Conservation (phyloP, 2,113 vertebrate genomes). For the Hemiprocne comata region DNA sequence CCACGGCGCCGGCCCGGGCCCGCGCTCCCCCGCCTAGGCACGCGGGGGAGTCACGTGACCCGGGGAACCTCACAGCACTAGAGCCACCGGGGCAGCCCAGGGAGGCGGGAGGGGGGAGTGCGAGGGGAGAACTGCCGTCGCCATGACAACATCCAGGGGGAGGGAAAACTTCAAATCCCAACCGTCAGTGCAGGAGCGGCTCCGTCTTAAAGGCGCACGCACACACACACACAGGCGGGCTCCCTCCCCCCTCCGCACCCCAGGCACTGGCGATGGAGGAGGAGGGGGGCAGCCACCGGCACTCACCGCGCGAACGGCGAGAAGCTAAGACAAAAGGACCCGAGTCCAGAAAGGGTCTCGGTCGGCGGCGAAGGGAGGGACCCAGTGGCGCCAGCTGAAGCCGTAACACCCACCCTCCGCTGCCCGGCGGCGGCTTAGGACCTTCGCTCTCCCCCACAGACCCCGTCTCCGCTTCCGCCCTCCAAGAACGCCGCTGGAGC, state of each 20-base stretch:
- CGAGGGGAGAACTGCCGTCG: slow-evolving; percentile 19
- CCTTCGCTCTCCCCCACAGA: background rate
- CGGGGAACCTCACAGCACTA: background rate
- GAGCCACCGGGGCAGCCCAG: slow-evolving; percentile 4
- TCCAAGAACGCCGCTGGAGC: slow-evolving; percentile 16
- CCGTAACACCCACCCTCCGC: background rate
- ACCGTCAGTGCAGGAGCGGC: slow-evolving; percentile 80
- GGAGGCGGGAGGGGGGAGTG: background rate
- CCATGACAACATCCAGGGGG: slow-evolving; percentile 58
- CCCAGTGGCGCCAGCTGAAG: background rate
- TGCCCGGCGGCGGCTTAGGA: background rate
- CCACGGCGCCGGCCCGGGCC: background rate
- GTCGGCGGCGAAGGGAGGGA: background rate
- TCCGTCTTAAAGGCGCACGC: slow-evolving; percentile 75
- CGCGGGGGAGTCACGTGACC: background rate
- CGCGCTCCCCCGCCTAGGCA: background rate
- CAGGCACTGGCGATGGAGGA: slow-evolving; percentile 1
- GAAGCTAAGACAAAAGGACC: slow-evolving; percentile 50
- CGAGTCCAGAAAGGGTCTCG: background rate
- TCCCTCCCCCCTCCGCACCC: slow-evolving; percentile 42
- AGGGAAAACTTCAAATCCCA: slow-evolving; percentile 80
- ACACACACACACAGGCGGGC: background rate
- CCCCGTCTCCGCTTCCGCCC: background rate
- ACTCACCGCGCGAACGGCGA: background rate
- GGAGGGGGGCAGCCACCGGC: slow-evolving; percentile 43